These are phyloP conservation scores for Temnothorax unifasciatus DNA, from an alignment of 2,888 invertebrate species.

Conservation along the genomic window DNA sequence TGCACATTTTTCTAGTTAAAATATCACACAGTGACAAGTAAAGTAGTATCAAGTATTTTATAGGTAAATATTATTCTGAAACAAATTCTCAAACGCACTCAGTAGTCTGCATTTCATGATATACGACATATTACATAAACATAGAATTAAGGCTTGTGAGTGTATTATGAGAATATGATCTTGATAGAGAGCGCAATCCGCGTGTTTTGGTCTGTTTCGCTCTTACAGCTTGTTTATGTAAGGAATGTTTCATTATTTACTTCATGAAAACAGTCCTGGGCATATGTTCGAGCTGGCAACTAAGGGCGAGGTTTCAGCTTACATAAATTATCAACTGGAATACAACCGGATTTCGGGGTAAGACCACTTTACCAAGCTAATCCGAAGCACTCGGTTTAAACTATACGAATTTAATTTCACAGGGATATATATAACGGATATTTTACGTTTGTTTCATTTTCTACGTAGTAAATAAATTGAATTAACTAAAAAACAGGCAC, in stretches of 20 bases:
- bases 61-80: not conserved
- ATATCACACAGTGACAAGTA: not conserved
- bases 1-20: not conserved
- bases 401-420: slow-evolving; percentile 47
- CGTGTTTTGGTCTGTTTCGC: slow-evolving; percentile 12
- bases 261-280: slow-evolving; percentile 46
- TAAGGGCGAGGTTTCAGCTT: slow-evolving; percentile 46
- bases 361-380: slow-evolving; percentile 35
- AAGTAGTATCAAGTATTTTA: not conserved
- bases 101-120: not conserved
- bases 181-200: slow-evolving; percentile 30
- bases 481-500: slow-evolving; percentile 21
- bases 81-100: not conserved
- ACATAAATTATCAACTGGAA: slow-evolving; percentile 52
- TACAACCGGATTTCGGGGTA: slow-evolving; percentile 46
- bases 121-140: slow-evolving; percentile 9
- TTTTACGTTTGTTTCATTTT: slow-evolving; percentile 29
- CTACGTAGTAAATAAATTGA: slow-evolving; percentile 26
- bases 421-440: not conserved
- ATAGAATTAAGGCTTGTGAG: slow-evolving; percentile 31
- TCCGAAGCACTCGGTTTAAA: slow-evolving; percentile 32
- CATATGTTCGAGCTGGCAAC: slow-evolving; percentile 26
- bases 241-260: slow-evolving; percentile 51
- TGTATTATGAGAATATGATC: slow-evolving; percentile 31
- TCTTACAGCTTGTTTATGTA: slow-evolving; percentile 43